Conservation (phyloP, 2,888 invertebrate genomes). For the Caenorhabditis wallacei region DNA sequence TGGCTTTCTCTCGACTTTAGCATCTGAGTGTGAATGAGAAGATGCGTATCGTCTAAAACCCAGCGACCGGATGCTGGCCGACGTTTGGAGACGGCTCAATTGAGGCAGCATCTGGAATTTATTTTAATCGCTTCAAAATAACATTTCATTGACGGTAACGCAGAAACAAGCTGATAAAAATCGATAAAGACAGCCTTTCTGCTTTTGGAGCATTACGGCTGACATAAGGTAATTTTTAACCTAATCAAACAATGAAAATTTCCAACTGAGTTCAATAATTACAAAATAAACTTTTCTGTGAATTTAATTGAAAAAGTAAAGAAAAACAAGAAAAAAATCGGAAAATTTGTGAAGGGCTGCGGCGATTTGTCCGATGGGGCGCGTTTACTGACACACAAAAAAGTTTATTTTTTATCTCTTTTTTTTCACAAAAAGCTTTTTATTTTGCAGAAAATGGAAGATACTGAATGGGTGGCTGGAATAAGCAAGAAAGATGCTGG, state of each 20-base stretch:
- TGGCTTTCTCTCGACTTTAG: slow-evolving; percentile 74
- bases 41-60: slow-evolving; percentile 65
- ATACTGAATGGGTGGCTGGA: slow-evolving; percentile 53
- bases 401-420: background rate
- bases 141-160: too few relatives aligned
- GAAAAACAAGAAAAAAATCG: slow-evolving; percentile 32
- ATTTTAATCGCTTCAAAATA: too few relatives aligned
- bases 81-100: slow-evolving; percentile 57
- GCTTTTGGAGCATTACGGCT: background rate
- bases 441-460: slow-evolving; percentile 45
- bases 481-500: slow-evolving; percentile 77
- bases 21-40: slow-evolving; percentile 67
- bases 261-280: too few relatives aligned
- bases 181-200: background rate
- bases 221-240: background rate
- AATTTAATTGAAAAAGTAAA: background rate
- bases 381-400: slow-evolving; percentile 24
- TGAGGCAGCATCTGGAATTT: slow-evolving; percentile 64
- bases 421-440: background rate
- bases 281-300: background rate
- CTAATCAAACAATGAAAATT: too few relatives aligned
- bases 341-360: slow-evolving; percentile 37
- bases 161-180: too few relatives aligned
- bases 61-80: slow-evolving; percentile 52
- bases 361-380: slow-evolving; percentile 46